Percentiles rank a stretch among this genome's conserved stretches.
Evolutionary conservation across 2,888 invertebrate species (phyloP).

Genomic region (Neoaliturus tenellus): DNA sequence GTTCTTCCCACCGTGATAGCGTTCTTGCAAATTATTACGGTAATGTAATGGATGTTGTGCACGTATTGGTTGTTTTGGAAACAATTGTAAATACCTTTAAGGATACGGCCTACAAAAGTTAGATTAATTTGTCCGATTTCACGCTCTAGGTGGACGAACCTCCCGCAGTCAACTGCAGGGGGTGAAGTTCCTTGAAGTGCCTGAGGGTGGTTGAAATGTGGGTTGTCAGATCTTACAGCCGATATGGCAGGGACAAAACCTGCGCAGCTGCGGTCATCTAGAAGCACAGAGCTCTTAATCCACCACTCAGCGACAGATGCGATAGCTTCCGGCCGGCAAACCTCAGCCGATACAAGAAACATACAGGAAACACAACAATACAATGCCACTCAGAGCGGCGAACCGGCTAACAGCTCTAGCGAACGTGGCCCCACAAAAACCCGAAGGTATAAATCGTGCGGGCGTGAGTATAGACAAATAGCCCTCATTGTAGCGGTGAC

Average conservation of each 20-base stretch:
- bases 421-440: constrained; percentile 36
- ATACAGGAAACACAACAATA: constrained; percentile 47
- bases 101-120: too few relatives aligned
- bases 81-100: too few relatives aligned
- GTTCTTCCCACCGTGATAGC: too few relatives aligned
- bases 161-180: neutral
- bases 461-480: constrained; percentile 41
- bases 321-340: constrained; percentile 43
- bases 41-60: too few relatives aligned
- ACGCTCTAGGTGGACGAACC: neutral
- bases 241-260: constrained; percentile 36
- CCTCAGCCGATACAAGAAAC: constrained; percentile 35
- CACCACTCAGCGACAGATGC: constrained; percentile 31
- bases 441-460: constrained; percentile 26
- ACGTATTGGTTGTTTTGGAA: too few relatives aligned
- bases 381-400: constrained; percentile 29
- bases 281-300: constrained; percentile 10
- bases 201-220: constrained; percentile 15
- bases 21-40: too few relatives aligned
- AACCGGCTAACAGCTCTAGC: constrained; percentile 24
- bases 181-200: neutral
- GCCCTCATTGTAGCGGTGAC: neutral
- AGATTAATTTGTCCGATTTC: neutral
- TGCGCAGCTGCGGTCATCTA: constrained; percentile 32
- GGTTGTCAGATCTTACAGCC: constrained; percentile 30